Evolutionary conservation across 2,797 vertebrate genomes (phyloP).

Genomic region (Enteromius thamalakanensis): DNA sequence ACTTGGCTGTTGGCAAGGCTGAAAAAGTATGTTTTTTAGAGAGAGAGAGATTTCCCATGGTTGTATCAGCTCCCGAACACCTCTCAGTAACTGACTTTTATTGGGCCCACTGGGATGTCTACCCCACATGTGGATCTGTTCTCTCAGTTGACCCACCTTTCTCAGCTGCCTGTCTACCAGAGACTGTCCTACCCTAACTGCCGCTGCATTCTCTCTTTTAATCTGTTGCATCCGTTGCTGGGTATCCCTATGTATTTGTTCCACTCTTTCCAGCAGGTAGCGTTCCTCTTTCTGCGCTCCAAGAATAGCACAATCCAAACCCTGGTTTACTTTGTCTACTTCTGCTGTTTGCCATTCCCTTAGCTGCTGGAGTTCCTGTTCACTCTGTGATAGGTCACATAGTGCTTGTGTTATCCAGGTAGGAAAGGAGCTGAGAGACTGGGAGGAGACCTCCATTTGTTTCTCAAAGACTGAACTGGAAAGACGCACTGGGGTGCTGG

Average conservation of each 20-base stretch:
- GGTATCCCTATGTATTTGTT: conserved; percentile 71
- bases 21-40: conserved; percentile 73
- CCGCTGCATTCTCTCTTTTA: conserved; percentile 75
- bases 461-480: conserved; percentile 29
- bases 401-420: conserved; percentile 75
- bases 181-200: conserved; percentile 70
- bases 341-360: conserved; percentile 70
- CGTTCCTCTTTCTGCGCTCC: conserved; percentile 74
- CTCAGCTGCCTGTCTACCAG: conserved; percentile 74
- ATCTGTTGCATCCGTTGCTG: conserved; percentile 72
- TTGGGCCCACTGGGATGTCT: conserved; percentile 66
- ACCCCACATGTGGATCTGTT: conserved; percentile 75
- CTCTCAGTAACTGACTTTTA: conserved; percentile 71
- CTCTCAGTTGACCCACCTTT: conserved; percentile 73
- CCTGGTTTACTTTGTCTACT: conserved; percentile 72
- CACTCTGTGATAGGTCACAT: conserved; percentile 71
- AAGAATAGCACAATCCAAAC: conserved; percentile 71
- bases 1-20: conserved; percentile 58
- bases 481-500: conserved; percentile 46
- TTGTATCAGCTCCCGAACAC: conserved; percentile 72
- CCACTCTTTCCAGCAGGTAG: conserved; percentile 72
- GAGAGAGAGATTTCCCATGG: conserved; percentile 80
- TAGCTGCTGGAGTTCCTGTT: conserved; percentile 71
- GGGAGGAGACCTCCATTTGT: conserved; percentile 60
- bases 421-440: conserved; percentile 61